phyloP scores from a whole-genome alignment of 2,113 vertebrate genomes.

The Elephantulus edwardii region DNA sequence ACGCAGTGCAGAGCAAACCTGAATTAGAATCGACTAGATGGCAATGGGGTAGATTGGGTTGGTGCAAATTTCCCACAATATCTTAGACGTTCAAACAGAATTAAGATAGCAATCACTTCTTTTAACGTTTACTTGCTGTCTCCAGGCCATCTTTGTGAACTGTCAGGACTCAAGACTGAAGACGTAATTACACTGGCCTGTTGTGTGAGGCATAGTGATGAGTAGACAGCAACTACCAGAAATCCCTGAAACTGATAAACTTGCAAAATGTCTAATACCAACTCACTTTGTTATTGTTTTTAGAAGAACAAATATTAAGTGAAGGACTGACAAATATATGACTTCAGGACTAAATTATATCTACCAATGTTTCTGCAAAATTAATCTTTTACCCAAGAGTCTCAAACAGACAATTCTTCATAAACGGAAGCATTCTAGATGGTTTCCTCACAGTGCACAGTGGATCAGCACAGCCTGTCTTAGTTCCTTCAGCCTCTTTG shows the following conservation, averaged over 20 bases:
- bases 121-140: not conserved
- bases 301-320: constrained; percentile 18
- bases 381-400: not conserved
- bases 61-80: no score
- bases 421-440: not conserved
- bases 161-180: not conserved
- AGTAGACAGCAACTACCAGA: not conserved
- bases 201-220: not conserved
- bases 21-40: no score
- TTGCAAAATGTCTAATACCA: not conserved
- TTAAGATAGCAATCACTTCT: not conserved
- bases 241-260: not conserved
- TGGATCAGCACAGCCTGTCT: not conserved
- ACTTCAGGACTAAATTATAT: not conserved
- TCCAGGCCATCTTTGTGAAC: not conserved
- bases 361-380: not conserved
- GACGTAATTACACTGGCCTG: not conserved
- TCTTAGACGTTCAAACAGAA: no score
- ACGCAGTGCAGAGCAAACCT: no score
- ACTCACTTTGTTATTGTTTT: not conserved
- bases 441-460: not conserved
- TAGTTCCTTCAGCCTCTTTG: not conserved
- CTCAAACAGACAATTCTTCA: not conserved
- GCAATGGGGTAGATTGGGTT: no score
- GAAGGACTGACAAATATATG: not conserved